Base-by-base conservation (phyloP, 2,888 invertebrate genomes). In the Heliconius erato region DNA sequence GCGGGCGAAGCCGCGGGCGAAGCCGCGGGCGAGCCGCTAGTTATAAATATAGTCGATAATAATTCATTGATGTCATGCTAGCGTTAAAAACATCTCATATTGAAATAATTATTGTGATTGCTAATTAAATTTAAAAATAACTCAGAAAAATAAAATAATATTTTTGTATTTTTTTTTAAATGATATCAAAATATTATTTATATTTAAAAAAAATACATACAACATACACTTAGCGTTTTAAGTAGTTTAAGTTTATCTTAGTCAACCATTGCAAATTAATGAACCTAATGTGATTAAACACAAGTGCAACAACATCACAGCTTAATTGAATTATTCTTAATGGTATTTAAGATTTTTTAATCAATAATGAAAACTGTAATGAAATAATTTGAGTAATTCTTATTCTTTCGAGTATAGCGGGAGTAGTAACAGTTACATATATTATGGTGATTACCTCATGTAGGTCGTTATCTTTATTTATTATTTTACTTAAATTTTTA, bases 321-420 rank as follows among this genome's bases (percentile, higher is more conserved):
- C 69, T 54, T 83, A 72, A 80, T 83, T 68, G 69, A 80, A 80
- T 68, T 74, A 65, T 82, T 67, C 71, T 77, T 72, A 79, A 79
- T 65, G 76, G 71, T 76, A 79, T 76, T 81, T 79, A 82, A 76
- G 80, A 71, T 77, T 72, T 59, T 78, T 82, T 84, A 84, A 84
- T 84, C 80, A 84, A 82, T 82, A 71, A 26, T 71, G 79, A 84
- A 74, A 74, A 78, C 6, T 49, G n/a, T 63, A 65, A 59, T 28
- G 71, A 23, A 71, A n/a, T 26, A 65, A 65, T 26, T 9, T 40
- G n/a, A 54, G 28, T 11, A 74, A 11, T 54, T 4, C 9, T 23
- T 35, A 69, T 54, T 65, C 3, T 67, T 67, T 14, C 12, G 67
- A 26, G 28, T 67, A 19, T 14, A 78, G 40, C 11, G 28, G 26